Base-by-base conservation (phyloP, 2,113 vertebrate species). In the Cinclus mexicanus region DNA sequence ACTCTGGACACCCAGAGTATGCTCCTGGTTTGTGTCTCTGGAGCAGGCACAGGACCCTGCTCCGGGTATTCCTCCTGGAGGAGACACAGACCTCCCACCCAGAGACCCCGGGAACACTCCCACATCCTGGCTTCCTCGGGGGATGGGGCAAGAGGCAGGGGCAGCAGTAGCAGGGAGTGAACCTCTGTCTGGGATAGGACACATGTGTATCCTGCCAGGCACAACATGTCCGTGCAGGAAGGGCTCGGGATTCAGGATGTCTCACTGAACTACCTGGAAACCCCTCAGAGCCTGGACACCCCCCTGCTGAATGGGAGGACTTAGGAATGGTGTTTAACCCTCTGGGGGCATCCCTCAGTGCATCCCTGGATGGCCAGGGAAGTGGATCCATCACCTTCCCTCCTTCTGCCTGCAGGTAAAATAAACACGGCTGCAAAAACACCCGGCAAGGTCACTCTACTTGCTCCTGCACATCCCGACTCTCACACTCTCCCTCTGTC, bases 181-280 rank as follows among this genome's bases (percentile, higher is more conserved):
- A 8, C 14, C 25, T 26, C 0, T 0, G 17, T 14, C 39, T 0
- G 0, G n/a, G 57, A 6, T 12, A 19, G 56, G 16, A 39, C 10
- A 3, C 0, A 0, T 2, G 2, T 37, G 35, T 35, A 53, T 37
- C 71, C 68, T 9, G 42, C 35, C 61, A 49, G 53, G 47, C 22
- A 52, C 42, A 12, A 6, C 1, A 0, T 8, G 28, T 18, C 55
- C 0, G 0, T 2, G 67, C 57, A 42, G 25, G 50, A 64, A 63
- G 71, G 64, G 42, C 15, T 46, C 0, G 4, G 63, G 22, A 12
- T 37, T 55, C 56, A 31, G 5, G 37, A 28, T 64, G 29, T 20
- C 63, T 65, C 10, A 0, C 15, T 29, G 49, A 42, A 17, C 26
- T 39, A 68, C 61, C 26, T 31, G 59, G 67, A 49, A 79, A 12